These are phyloP conservation scores for Channa maculata DNA, from an alignment of 2,113 vertebrate species.

Conservation along the genomic window DNA sequence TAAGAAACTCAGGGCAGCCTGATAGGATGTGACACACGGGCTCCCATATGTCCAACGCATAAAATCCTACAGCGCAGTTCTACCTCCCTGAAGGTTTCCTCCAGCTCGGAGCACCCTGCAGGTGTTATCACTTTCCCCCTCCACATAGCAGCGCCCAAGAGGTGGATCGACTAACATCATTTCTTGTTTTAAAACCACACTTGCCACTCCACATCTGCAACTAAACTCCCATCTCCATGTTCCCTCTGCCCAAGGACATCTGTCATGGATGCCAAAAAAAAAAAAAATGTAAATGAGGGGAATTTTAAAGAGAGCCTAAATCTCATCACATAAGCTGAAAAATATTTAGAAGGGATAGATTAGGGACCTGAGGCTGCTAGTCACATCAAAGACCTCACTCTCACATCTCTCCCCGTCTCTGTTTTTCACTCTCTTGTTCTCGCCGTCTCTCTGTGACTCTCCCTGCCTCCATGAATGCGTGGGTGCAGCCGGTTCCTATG, in stretches of 20 bases:
- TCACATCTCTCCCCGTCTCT: conserved; percentile 38
- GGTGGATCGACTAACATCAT: conserved; percentile 49
- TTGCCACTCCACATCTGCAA: conserved; percentile 16
- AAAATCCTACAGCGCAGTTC: conserved; percentile 26
- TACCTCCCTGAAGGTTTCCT: conserved; percentile 10
- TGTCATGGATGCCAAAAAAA: conserved; percentile 31
- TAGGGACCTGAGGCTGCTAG: conserved; percentile 65
- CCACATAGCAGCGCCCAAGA: conserved; percentile 3
- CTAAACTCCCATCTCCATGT: conserved; percentile 35
- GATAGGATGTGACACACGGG: conserved; percentile 63
- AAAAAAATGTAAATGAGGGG: conserved; percentile 45
- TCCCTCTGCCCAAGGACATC: conserved; percentile 57
- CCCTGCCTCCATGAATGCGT: conserved; percentile 51
- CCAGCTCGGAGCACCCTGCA: conserved; percentile 16
- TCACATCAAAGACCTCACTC: conserved; percentile 72
- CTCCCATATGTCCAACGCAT: conserved; percentile 30
- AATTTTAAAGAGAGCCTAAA: conserved; percentile 34
- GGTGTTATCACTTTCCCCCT: conserved; percentile 21
- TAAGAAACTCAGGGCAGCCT: conserved; percentile 33
- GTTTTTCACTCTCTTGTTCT: conserved; percentile 47
- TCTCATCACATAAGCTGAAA: conserved; percentile 59
- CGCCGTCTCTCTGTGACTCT: conserved; percentile 44
- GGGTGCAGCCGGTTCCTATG: conserved; percentile 73
- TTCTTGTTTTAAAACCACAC: conserved; percentile 28
- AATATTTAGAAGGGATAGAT: conserved; percentile 70